Evolutionary conservation across 2,113 vertebrate species (phyloP).

Genomic region (Catharus fuscescens): DNA sequence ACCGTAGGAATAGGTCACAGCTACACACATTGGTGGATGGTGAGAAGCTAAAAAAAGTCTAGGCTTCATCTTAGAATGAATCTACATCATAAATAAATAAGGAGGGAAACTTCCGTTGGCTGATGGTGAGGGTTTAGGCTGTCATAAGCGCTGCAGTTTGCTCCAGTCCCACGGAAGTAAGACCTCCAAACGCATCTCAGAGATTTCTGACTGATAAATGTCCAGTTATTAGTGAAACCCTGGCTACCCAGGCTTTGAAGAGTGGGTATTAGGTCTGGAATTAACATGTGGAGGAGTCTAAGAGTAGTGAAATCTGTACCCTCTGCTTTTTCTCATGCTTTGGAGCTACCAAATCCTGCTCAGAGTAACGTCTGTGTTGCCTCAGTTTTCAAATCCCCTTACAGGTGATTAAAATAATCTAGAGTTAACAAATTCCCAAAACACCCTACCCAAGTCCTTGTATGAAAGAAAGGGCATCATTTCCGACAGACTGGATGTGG

Average conservation of each 20-base stretch:
- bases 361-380: not conserved
- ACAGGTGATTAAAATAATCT: conserved; percentile 33
- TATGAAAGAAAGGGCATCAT: conserved; percentile 37
- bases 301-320: not conserved
- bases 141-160: not conserved
- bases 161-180: not conserved
- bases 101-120: rapidly evolving
- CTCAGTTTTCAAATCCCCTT: conserved; percentile 19
- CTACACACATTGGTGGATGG: not conserved
- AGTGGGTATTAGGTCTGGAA: not conserved
- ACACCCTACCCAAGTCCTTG: not conserved
- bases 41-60: not conserved
- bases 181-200: rapidly evolving
- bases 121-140: not conserved
- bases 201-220: not conserved
- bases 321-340: not conserved
- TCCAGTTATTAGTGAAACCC: not conserved
- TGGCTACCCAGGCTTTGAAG: not conserved
- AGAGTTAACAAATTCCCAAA: not conserved
- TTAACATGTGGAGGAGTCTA: not conserved
- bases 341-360: not conserved
- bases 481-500: conserved; percentile 38
- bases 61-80: not conserved
- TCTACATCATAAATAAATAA: not conserved
- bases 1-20: rapidly evolving